Evolutionary conservation across 2,113 vertebrate species (phyloP), one percentile per base, ranked within the genome.

Genomic region (Aythya baeri): DNA sequence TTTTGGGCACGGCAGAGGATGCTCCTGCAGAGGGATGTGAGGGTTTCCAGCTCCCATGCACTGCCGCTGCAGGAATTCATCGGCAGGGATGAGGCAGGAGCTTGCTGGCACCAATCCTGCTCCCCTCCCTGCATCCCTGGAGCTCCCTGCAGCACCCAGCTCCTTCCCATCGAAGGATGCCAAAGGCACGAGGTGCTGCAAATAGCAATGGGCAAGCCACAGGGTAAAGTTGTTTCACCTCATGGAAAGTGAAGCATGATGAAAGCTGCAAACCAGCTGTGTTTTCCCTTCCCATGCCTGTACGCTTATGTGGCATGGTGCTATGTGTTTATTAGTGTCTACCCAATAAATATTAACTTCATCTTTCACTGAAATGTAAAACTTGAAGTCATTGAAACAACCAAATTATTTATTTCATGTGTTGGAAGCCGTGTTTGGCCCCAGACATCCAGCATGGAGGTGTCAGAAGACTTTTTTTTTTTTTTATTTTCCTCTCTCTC

Each of bases 1-100:
- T 43, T 1, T 1, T 4, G 22, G 29, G 16, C 44, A 36, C 13
- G 18, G 6, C 58, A 23, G 67, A 17, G 1, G 18, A 73, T 0
- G 11, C 0, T 2, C 50, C 22, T 25, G 73, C 43, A 36, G 73
- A 32, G 61, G 44, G 22, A 5, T 17, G 52, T 8, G 52, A 50
- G 43, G 1, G 8, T 58, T 57, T 25, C 38, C 79, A 18, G n/a
- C 66, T 34, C 46, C 46, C 34, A 26, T 15, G 34, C 9, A 10
- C n/a, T 32, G 31, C 18, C 34, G 50, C 22, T 31, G 57, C n/a
- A 49, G 63, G 23, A 34, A 43, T 26, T 72, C 50, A 9, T 21
- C 38, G 11, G 14, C n/a, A 6, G 13, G 50, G 52, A 50, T n/a
- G 52, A 20, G 49, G 17, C 34, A 27, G 36, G 9, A 32, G 12